A percentile compares a stretch with the other conserved stretches of the same genome.
These are phyloP conservation scores for Aphelenchoides fujianensis DNA, from an alignment of 1,140 invertebrate genomes.

Conservation along the genomic window DNA sequence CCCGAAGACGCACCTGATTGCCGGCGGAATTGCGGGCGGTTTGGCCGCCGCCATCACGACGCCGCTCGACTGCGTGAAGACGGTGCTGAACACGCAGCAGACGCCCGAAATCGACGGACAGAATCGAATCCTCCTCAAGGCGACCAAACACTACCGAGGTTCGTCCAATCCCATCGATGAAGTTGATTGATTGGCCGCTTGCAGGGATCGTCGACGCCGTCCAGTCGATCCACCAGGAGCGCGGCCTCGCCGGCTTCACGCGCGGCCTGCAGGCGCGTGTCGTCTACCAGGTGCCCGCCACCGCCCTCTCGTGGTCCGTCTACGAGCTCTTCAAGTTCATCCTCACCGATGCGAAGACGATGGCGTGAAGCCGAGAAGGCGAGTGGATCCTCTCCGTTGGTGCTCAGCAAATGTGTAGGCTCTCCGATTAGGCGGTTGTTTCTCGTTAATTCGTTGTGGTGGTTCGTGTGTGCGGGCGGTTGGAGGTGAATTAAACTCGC, in stretches of 20 bases:
- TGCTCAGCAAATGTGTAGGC: no score
- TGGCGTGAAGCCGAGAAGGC: no score
- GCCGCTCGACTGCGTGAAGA: constrained; percentile 97
- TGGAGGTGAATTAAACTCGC: no score
- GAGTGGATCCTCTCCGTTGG: no score
- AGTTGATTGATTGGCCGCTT: constrained; percentile 30
- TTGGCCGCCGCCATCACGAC: constrained; percentile 89
- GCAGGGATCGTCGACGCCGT: constrained; percentile 71
- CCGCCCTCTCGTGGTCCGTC: constrained; percentile 95
- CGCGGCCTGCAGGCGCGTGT: constrained; percentile 75
- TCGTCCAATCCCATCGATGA: no score
- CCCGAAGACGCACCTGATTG: constrained; percentile 67
- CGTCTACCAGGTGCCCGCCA: constrained; percentile 94
- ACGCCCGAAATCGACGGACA: constrained; percentile 55
- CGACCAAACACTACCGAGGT: constrained; percentile 27
- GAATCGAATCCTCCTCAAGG: constrained; percentile 43
- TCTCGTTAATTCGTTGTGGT: no score
- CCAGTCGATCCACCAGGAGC: constrained; percentile 72
- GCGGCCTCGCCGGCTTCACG: constrained; percentile 77
- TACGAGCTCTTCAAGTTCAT: constrained; percentile 76
- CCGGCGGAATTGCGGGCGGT: constrained; percentile 75
- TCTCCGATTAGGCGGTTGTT: no score
- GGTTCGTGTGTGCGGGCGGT: no score
- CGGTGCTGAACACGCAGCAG: constrained; percentile 90
- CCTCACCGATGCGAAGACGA: no score